These are phyloP conservation scores for Dreissena rostriformis DNA, from an alignment of 1,140 invertebrate species.

Conservation along the genomic window DNA sequence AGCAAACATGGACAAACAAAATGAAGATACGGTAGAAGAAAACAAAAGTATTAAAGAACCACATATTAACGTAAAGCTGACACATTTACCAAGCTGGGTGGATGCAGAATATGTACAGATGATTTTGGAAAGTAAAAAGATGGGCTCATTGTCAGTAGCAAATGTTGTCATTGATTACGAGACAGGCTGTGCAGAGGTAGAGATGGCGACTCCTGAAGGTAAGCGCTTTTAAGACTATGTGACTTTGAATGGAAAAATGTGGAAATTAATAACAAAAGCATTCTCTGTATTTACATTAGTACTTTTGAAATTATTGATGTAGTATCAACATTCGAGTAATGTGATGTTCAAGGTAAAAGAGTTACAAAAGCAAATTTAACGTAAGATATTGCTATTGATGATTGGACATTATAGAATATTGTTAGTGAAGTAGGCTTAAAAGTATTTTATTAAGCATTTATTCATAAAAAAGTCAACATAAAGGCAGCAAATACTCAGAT, in stretches of 20 bases:
- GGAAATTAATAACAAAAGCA: background rate
- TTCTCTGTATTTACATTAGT: background rate
- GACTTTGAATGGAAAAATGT: background rate
- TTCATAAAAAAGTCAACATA: too few species aligned
- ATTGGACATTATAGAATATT: background rate
- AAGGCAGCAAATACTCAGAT: too few species aligned
- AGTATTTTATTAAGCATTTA: too few species aligned
- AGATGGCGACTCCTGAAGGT: slow-evolving; percentile 15
- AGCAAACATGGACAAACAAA: too few species aligned
- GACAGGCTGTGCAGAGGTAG: background rate
- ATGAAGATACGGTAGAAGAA: too few species aligned
- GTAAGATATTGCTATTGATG: background rate
- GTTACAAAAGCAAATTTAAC: too few species aligned
- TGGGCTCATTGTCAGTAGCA: background rate
- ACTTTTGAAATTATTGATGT: background rate
- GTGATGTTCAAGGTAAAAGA: too few species aligned
- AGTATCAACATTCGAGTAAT: background rate
- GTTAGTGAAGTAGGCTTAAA: too few species aligned
- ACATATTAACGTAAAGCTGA: too few species aligned
- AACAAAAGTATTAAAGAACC: too few species aligned
- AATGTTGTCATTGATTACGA: slow-evolving; percentile 9
- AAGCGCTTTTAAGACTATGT: background rate
- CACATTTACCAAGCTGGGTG: too few species aligned
- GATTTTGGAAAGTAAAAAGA: slow-evolving; percentile 25
- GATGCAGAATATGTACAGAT: slow-evolving; percentile 14